Evolutionary conservation across 2,888 invertebrate species (phyloP).

Genomic region (Sphaerophoria taeniata): DNA sequence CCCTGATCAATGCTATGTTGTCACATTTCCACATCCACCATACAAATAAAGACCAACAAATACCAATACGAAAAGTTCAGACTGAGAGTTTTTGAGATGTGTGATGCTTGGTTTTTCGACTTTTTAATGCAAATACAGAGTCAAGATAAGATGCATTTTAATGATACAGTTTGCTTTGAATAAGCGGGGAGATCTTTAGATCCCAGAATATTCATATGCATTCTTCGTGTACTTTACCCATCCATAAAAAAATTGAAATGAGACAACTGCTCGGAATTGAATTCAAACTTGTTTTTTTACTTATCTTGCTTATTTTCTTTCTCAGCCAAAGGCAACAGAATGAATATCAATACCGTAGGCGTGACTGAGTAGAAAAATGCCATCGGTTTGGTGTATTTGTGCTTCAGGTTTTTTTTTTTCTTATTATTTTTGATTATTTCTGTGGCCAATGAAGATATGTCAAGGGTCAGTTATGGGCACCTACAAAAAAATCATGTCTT

Average conservation of each 20-base stretch:
- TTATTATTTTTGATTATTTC: slow-evolving; percentile 42
- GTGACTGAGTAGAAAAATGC: slow-evolving; percentile 74
- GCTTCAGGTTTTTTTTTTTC: slow-evolving; percentile 64
- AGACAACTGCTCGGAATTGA: slow-evolving; percentile 61
- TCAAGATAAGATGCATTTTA: not conserved
- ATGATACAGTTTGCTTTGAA: not conserved
- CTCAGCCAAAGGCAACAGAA: slow-evolving; percentile 69
- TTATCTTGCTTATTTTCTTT: slow-evolving; percentile 66
- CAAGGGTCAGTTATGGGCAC: not conserved
- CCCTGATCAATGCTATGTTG: slow-evolving; percentile 90
- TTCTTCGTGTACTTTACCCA: not conserved
- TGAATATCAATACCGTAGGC: slow-evolving; percentile 74
- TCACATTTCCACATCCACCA: slow-evolving; percentile 81
- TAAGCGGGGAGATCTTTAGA: not conserved
- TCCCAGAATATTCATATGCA: not conserved
- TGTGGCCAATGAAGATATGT: not conserved
- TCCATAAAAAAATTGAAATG: slow-evolving; percentile 33
- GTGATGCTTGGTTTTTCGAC: too few species aligned
- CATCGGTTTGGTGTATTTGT: slow-evolving; percentile 67
- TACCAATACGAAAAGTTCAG: not conserved
- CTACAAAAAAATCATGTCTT: not conserved
- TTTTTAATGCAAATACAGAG: not conserved
- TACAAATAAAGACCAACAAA: not conserved
- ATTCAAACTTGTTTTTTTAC: slow-evolving; percentile 62
- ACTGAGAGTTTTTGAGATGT: not conserved